phyloP scores from a whole-genome alignment of 1,140 invertebrate genomes.

The Trichonephila inaurata region DNA sequence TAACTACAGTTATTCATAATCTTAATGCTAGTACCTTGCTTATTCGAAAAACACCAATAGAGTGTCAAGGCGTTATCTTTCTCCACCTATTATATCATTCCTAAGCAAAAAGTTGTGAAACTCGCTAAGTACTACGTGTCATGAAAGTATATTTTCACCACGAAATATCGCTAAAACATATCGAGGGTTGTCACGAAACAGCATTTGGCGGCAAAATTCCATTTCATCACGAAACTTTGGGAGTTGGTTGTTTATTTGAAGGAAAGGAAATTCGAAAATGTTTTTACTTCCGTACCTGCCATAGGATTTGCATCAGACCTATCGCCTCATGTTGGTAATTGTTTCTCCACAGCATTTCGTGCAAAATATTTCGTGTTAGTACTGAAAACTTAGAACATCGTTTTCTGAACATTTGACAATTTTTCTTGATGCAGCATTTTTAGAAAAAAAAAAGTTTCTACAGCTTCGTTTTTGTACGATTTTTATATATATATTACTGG shows the following conservation, averaged over 20 bases:
- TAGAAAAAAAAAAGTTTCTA: background rate
- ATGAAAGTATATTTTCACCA: conserved; percentile 30
- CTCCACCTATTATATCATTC: background rate
- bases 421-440: background rate
- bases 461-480: too few species aligned
- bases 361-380: background rate
- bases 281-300: background rate
- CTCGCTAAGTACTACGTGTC: conserved; percentile 41
- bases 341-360: background rate
- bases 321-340: background rate
- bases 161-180: background rate
- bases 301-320: background rate
- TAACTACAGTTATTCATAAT: background rate
- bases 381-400: background rate
- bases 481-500: too few species aligned
- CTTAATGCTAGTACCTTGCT: background rate
- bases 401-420: background rate
- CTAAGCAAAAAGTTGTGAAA: conserved; percentile 25
- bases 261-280: background rate
- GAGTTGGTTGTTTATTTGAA: background rate
- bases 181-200: conserved; percentile 33
- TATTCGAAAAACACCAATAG: background rate
- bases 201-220: background rate
- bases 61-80: background rate
- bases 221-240: conserved; percentile 8